Conservation (phyloP, 2,797 vertebrate species). For the Poeciliopsis turneri region DNA sequence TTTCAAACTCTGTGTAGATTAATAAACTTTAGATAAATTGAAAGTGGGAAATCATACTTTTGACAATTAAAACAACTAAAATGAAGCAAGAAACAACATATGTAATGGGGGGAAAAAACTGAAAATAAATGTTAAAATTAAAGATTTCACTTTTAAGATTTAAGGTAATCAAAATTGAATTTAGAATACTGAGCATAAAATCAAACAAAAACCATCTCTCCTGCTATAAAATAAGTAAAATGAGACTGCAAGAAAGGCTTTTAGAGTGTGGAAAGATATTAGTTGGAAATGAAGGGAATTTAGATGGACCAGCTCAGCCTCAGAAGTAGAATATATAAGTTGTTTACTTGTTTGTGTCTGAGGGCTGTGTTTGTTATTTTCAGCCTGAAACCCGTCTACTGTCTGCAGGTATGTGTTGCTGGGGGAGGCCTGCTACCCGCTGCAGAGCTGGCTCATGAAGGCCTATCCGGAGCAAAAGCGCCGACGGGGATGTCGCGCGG, state of each 20-base stretch:
- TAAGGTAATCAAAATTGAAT: not conserved
- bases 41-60: not conserved
- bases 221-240: not conserved
- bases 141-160: not conserved
- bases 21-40: not conserved
- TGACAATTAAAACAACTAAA: not conserved
- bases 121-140: not conserved
- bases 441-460: conserved; percentile 81
- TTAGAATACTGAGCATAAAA: not conserved
- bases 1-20: not conserved
- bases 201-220: not conserved
- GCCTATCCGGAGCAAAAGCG: conserved; percentile 59
- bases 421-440: conserved; percentile 77
- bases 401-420: conserved; percentile 76
- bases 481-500: not conserved
- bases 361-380: not conserved
- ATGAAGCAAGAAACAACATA: not conserved
- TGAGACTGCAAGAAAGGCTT: not conserved
- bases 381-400: conserved; percentile 10
- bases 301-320: not conserved
- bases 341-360: not conserved
- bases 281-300: not conserved
- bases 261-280: not conserved
- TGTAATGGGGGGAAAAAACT: not conserved
- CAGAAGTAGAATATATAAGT: not conserved